A percentile compares a stretch with the other conserved stretches of the same genome.
These are phyloP conservation scores for Hydrotaea cyrtoneurina DNA, from an alignment of 2,888 invertebrate genomes.

Conservation along the genomic window DNA sequence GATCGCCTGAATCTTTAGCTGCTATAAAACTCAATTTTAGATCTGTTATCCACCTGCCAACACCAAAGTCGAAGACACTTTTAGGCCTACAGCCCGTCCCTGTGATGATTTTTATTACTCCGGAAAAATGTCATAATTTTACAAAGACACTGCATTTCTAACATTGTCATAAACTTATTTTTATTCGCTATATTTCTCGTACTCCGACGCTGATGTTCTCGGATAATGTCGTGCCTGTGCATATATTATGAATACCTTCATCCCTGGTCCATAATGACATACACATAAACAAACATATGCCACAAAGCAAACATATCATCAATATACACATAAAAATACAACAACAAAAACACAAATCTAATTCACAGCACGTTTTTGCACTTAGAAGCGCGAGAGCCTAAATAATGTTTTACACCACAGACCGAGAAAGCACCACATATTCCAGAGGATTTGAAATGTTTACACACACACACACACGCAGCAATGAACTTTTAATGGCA, in stretches of 20 bases:
- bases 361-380: slow-evolving; percentile 34
- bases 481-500: slow-evolving; percentile 15
- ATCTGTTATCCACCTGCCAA: no score
- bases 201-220: background rate
- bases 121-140: background rate
- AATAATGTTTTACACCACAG: slow-evolving; percentile 18
- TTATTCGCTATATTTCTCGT: background rate
- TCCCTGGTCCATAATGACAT: background rate
- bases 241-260: slow-evolving; percentile 19
- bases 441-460: no score
- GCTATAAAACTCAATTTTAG: no score
- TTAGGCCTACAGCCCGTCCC: no score
- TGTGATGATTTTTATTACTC: no score
- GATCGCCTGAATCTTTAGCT: no score
- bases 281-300: background rate
- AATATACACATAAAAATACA: background rate
- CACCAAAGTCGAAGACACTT: no score
- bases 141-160: background rate
- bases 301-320: background rate
- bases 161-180: background rate
- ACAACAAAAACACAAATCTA: slow-evolving; percentile 21
- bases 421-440: background rate
- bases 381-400: slow-evolving; percentile 5
- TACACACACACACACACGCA: background rate
- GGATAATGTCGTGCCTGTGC: background rate